Evolutionary conservation across 1,140 invertebrate species (phyloP).

Genomic region (fruit fly (Drosophila melanogaster)): DNA sequence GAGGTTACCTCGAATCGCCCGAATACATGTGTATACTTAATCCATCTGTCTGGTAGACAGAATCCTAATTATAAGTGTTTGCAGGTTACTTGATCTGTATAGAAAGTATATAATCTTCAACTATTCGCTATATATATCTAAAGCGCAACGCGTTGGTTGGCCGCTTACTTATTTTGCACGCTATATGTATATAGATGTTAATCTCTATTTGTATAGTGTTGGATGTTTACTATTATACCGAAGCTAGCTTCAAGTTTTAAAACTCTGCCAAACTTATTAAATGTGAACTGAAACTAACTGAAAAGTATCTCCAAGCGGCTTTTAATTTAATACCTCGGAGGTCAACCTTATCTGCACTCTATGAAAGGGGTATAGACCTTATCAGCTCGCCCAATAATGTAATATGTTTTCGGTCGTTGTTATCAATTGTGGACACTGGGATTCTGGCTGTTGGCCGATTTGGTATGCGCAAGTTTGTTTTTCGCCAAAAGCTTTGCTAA

Average conservation of each 20-base stretch:
- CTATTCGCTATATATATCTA: slow-evolving; percentile 19
- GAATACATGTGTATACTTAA: slow-evolving; percentile 11
- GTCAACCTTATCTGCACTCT: not conserved
- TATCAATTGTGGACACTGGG: not conserved
- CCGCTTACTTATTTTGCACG: slow-evolving; percentile 21
- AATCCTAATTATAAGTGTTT: slow-evolving; percentile 44
- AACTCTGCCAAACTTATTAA: slow-evolving; percentile 66
- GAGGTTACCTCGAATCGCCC: slow-evolving; percentile 32
- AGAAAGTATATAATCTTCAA: slow-evolving; percentile 19
- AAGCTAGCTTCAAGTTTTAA: slow-evolving; percentile 7
- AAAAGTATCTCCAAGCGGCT: not conserved
- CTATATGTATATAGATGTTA: slow-evolving; percentile 36
- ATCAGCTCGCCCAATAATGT: not conserved
- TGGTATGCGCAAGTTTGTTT: not conserved
- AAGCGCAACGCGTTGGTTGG: slow-evolving; percentile 20
- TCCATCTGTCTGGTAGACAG: slow-evolving; percentile 7
- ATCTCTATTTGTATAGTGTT: slow-evolving; percentile 36
- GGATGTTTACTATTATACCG: slow-evolving; percentile 21
- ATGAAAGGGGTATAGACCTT: not conserved
- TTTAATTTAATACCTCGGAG: not conserved
- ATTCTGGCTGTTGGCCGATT: not conserved
- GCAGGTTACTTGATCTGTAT: slow-evolving; percentile 10
- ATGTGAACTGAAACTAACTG: slow-evolving; percentile 50
- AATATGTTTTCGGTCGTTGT: not conserved
- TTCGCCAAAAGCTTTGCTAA: too few species aligned